phyloP scores from a whole-genome alignment of 2,888 invertebrate genomes.

The Drosophila neonasuta region DNA sequence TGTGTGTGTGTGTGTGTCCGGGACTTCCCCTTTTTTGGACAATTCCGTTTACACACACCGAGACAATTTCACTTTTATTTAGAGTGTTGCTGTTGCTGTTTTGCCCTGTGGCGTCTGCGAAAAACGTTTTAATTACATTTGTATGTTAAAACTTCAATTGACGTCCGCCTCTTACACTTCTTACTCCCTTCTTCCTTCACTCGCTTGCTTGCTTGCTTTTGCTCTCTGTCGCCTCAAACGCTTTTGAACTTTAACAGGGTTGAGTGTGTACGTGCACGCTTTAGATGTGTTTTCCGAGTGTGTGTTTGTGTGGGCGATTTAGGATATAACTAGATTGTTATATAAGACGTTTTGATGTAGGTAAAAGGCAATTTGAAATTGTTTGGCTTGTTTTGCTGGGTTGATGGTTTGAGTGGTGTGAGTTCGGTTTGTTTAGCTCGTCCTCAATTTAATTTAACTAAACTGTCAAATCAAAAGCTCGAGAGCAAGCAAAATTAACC shows the following conservation, averaged over 20 bases:
- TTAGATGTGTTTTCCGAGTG: conserved; percentile 32
- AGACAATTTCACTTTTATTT: conserved; percentile 53
- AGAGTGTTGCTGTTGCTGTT: conserved; percentile 46
- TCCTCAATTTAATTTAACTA: conserved; percentile 75
- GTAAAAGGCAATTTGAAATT: conserved; percentile 69
- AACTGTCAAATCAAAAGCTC: conserved; percentile 77
- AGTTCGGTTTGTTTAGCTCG: conserved; percentile 48
- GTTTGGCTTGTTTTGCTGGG: conserved; percentile 30
- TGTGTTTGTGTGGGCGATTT: conserved; percentile 65
- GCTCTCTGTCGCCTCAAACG: conserved; percentile 52
- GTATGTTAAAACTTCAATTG: conserved; percentile 78
- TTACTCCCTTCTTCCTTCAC: neutral
- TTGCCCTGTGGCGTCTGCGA: conserved; percentile 70
- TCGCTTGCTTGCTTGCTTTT: neutral
- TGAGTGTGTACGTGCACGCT: conserved; percentile 18
- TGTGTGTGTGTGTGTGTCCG: conserved; percentile 31
- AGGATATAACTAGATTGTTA: conserved; percentile 74
- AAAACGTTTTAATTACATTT: conserved; percentile 78
- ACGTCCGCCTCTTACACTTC: conserved; percentile 41
- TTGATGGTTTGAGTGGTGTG: neutral
- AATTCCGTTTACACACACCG: conserved; percentile 48
- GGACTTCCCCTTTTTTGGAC: conserved; percentile 68
- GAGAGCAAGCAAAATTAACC: conserved; percentile 65
- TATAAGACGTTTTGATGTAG: conserved; percentile 74
- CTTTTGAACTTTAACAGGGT: conserved; percentile 73